A percentile compares a stretch with the other conserved stretches of the same genome.
phyloP scores from a whole-genome alignment of 2,888 invertebrate species.

The Dynastes grantii region DNA sequence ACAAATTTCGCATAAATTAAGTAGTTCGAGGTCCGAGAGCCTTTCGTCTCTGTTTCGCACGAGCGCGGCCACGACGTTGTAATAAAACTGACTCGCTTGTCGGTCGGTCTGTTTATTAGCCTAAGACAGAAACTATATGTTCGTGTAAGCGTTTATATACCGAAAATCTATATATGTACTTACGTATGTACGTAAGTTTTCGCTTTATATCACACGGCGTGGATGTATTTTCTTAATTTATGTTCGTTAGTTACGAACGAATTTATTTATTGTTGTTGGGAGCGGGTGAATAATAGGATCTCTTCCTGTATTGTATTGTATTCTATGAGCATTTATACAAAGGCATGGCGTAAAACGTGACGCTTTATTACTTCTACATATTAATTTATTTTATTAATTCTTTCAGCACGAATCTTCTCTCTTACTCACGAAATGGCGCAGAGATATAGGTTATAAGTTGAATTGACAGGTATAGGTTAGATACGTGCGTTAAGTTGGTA shows the following conservation, averaged over 20 bases:
- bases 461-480: no score
- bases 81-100: slow-evolving; percentile 2
- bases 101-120: slow-evolving; percentile 12
- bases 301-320: not conserved
- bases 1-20: slow-evolving; percentile 51
- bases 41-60: slow-evolving; percentile 25
- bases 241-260: slow-evolving; percentile 4
- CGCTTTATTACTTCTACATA: no score
- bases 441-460: no score
- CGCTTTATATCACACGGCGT: not conserved
- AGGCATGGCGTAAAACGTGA: no score
- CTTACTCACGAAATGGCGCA: no score
- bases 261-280: slow-evolving; percentile 10
- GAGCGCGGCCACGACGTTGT: not conserved
- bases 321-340: not conserved
- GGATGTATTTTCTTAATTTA: slow-evolving; percentile 33
- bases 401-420: no score
- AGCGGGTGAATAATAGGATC: slow-evolving; percentile 21
- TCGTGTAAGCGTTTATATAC: no score
- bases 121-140: not conserved
- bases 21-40: not conserved
- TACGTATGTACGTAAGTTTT: not conserved
- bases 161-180: no score
- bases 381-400: no score
- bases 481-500: no score